A percentile compares a stretch with the other conserved stretches of the same genome.
phyloP scores from a whole-genome alignment of 2,113 vertebrate genomes.

The Aegotheles bennettii region DNA sequence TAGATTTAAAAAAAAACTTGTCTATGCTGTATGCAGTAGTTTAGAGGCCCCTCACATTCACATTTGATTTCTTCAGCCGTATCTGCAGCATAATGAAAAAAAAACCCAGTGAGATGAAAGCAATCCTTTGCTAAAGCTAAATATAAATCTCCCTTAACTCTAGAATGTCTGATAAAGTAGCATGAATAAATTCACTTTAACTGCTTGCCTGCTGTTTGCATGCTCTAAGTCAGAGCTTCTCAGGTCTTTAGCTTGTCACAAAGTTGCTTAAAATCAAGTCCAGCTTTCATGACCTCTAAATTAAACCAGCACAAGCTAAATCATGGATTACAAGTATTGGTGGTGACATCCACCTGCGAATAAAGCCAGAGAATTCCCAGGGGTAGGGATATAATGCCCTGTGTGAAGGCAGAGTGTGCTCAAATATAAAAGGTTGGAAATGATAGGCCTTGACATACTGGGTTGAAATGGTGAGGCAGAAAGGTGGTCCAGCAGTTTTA shows the following conservation, averaged over 20 bases:
- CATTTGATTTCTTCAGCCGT: slow-evolving; percentile 12
- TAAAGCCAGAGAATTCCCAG: neutral
- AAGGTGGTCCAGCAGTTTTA: neutral
- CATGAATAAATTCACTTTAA: neutral
- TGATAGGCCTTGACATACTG: neutral
- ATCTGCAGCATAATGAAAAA: neutral
- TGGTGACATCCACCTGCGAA: neutral
- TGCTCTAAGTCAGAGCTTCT: neutral
- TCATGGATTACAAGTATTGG: neutral
- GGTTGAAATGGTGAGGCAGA: neutral
- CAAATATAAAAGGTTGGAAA: neutral
- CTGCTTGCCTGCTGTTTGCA: neutral
- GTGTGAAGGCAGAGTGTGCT: neutral
- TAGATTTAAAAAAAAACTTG: neutral
- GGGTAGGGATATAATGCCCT: neutral
- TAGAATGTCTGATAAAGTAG: neutral
- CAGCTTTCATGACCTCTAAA: neutral
- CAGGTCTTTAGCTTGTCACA: neutral
- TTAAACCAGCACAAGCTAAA: neutral
- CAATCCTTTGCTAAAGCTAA: neutral
- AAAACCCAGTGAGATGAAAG: neutral
- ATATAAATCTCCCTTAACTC: neutral
- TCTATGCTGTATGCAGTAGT: neutral
- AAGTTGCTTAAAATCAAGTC: neutral
- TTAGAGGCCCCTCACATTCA: neutral